A percentile compares a stretch with the other conserved stretches of the same genome.
These are phyloP conservation scores for Drosophila funebris DNA, from an alignment of 1,140 invertebrate genomes.

Conservation along the genomic window DNA sequence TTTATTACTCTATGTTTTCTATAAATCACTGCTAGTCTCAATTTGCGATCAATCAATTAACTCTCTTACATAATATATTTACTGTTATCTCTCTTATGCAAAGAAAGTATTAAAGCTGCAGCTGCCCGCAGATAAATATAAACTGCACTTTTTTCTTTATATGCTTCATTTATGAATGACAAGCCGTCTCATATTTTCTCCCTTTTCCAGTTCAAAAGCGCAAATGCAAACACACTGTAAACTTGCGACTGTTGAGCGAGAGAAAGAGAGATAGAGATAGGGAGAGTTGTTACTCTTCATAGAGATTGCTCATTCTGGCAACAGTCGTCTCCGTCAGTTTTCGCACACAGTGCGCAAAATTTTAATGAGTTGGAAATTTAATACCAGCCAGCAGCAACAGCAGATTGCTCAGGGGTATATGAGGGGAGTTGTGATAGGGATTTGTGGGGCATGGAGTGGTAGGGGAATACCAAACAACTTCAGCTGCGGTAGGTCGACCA, in stretches of 20 bases:
- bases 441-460: background rate
- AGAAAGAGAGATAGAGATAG: background rate
- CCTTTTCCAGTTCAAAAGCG: slow-evolving; percentile 36
- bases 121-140: no score
- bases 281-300: slow-evolving; percentile 18
- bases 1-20: no score
- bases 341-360: slow-evolving; percentile 74
- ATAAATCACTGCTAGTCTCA: no score
- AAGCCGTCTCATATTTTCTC: slow-evolving; percentile 20
- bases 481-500: slow-evolving; percentile 69
- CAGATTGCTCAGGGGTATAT: slow-evolving; percentile 43
- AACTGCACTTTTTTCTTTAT: slow-evolving; percentile 13
- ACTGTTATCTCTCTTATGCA: no score
- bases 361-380: slow-evolving; percentile 82
- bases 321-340: slow-evolving; percentile 21
- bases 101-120: slow-evolving; percentile 3
- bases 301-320: slow-evolving; percentile 5
- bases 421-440: background rate
- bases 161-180: slow-evolving; percentile 72
- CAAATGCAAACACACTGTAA: slow-evolving; percentile 51
- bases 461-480: slow-evolving; percentile 5
- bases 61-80: background rate
- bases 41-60: no score
- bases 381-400: slow-evolving; percentile 44
- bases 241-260: slow-evolving; percentile 4